Conservation (phyloP, 2,113 vertebrate species). For the Dromiciops gliroides region DNA sequence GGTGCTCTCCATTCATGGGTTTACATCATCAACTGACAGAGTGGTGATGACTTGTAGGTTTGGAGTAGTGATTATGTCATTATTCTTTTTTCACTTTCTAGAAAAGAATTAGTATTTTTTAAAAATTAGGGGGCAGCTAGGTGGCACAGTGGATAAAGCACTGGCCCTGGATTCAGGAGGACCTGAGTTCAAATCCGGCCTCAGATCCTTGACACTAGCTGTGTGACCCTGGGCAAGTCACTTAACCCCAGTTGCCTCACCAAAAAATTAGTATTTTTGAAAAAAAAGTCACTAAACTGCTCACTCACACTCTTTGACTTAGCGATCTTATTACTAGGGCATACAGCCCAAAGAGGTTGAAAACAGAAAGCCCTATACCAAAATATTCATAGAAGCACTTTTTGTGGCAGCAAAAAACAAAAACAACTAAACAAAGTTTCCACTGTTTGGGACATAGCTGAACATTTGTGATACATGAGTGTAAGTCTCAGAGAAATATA, state of each 20-base stretch:
- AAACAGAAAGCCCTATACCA: no score
- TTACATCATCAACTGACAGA: not conserved
- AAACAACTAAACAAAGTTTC: not conserved
- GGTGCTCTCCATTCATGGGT: not conserved
- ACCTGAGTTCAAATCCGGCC: no score
- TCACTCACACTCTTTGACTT: not conserved
- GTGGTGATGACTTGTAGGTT: not conserved
- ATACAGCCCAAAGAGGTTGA: not conserved
- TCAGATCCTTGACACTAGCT: no score
- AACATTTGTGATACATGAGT: not conserved
- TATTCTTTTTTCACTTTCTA: not conserved
- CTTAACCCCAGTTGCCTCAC: no score
- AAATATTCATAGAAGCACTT: no score
- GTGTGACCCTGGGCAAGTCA: no score
- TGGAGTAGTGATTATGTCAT: not conserved
- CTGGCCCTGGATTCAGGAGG: no score
- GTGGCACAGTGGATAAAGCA: no score
- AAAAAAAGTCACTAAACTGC: not conserved
- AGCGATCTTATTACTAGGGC: not conserved
- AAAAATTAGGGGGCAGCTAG: no score
- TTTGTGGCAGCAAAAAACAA: not conserved
- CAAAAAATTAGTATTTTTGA: not conserved
- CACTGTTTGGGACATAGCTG: not conserved
- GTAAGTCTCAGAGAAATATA: not conserved
- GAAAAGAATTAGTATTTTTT: not conserved